Base-by-base conservation (phyloP, 2,113 vertebrate species). In the Lycaon pictus region DNA sequence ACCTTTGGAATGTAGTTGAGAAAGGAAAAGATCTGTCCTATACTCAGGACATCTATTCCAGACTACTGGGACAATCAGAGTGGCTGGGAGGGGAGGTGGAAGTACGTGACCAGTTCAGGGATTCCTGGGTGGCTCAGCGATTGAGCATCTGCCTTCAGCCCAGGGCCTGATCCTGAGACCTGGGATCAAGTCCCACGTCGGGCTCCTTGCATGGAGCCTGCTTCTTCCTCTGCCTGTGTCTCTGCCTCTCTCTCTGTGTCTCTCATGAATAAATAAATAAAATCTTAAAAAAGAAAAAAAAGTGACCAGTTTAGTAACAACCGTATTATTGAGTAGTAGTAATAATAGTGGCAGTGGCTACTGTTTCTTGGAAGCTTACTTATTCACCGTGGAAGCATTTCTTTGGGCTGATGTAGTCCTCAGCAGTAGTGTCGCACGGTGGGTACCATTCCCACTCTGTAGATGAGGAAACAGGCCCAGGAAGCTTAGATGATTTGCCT, bases 321-420 rank as follows among this genome's bases (percentile, higher is more conserved):
- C 67, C 22, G 81, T 55, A 74, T 85, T 97, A 35, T 69, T 72
- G 80, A 58, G 67, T 55, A 58, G 19, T 67, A 79, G 55, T 79
- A 80, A 58, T 53, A 51, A 37, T 62, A 85, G 71, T 43, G 43
- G 11, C 48, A 56, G 55, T 81, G 79, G 58, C 90, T 77, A 23
- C 84, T 94, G 12, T 88, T 94, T 82, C 79, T 93, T 95, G 32
- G 60, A 84, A 56, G 35, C 82, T 77, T 82, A 35, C 53, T 81
- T 37, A 87, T 25, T 56, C 37, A 63, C 29, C 56, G 3, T 62
- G 88, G 58, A 79, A 58, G 27, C 16, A n/a, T 56, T 82, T 86
- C 62, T 65, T 15, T 37, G 11, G 65, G 60, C 88, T 53, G n/a
- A 88, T 86, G 91, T 83, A 84, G 76, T 88, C 23, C 65, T 94